phyloP scores from a whole-genome alignment of 2,113 vertebrate genomes.

The Poeciliopsis prolifica region DNA sequence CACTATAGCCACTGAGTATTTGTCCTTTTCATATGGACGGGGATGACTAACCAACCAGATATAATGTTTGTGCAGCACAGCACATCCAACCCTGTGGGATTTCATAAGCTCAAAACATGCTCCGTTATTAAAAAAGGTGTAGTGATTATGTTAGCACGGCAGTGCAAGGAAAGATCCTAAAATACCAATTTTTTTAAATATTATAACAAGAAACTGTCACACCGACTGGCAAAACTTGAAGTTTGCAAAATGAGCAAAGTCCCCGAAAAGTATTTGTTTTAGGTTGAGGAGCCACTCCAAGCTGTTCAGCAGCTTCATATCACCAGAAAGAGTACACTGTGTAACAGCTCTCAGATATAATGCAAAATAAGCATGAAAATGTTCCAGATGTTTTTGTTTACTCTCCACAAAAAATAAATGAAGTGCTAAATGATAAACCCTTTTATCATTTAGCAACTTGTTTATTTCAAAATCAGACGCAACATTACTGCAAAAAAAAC shows the following conservation, averaged over 20 bases:
- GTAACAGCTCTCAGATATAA: background rate
- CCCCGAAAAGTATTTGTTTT: slow-evolving; percentile 4
- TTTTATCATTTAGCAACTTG: rapidly evolving
- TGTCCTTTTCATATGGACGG: slow-evolving; percentile 3
- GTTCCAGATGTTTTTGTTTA: background rate
- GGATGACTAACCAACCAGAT: slow-evolving; percentile 39
- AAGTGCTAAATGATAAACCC: background rate
- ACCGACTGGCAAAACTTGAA: background rate
- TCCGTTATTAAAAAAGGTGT: slow-evolving; percentile 10
- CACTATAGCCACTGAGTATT: background rate
- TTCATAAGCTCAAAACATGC: slow-evolving; percentile 10
- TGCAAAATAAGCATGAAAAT: background rate
- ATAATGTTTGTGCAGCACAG: slow-evolving; percentile 25
- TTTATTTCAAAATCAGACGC: background rate
- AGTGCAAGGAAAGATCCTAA: slow-evolving; percentile 2
- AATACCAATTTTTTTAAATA: slow-evolving; percentile 5
- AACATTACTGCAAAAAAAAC: background rate
- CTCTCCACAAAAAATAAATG: background rate
- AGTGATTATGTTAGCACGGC: slow-evolving; percentile 13
- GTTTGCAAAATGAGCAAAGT: background rate
- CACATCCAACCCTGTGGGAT: slow-evolving; percentile 14
- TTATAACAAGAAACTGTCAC: background rate
- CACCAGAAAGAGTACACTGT: background rate
- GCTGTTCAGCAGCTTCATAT: background rate
- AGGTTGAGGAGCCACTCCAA: background rate